Percentiles rank a stretch among this genome's conserved stretches.
Evolutionary conservation across 2,888 invertebrate species (phyloP).

Genomic region (Omphaloscelis lunosa): DNA sequence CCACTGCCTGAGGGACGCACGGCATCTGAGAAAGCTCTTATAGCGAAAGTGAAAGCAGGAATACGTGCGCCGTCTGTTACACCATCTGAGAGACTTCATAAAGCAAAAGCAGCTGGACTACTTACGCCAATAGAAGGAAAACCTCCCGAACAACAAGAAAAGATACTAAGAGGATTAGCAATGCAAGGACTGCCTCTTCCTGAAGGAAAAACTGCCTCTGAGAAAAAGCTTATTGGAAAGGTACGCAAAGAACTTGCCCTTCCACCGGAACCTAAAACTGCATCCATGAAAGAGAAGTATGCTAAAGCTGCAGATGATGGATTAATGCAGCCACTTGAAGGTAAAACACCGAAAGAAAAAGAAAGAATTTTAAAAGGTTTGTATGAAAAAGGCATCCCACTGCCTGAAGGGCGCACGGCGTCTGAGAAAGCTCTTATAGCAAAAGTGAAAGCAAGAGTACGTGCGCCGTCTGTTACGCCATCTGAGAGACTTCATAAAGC

Average conservation of each 20-base stretch:
- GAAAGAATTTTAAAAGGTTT: slow-evolving; percentile 1
- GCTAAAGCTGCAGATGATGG: not conserved
- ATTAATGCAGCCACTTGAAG: slow-evolving; percentile 12
- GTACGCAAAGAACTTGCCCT: slow-evolving; percentile 8
- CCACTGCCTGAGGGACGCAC: slow-evolving; percentile 14
- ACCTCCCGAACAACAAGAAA: slow-evolving; percentile 66
- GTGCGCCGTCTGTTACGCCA: not conserved
- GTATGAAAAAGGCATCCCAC: not conserved
- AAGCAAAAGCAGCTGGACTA: slow-evolving; percentile 7
- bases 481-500: not conserved
- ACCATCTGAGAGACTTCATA: not conserved
- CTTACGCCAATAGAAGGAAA: slow-evolving; percentile 70
- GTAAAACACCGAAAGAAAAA: slow-evolving; percentile 1
- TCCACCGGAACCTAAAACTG: not conserved
- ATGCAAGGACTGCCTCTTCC: slow-evolving; percentile 65
- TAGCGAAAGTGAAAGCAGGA: not conserved
- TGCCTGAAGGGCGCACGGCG: not conserved
- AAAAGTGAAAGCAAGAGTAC: not conserved
- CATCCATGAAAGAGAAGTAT: not conserved
- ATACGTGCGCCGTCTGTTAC: not conserved
- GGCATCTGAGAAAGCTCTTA: not conserved
- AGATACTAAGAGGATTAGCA: slow-evolving; percentile 61
- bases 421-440: slow-evolving; percentile 6
- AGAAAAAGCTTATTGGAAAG: not conserved
- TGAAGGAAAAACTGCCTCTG: slow-evolving; percentile 47